Conservation (phyloP, 2,888 invertebrate species). For the Nipponacmea schrenckii region DNA sequence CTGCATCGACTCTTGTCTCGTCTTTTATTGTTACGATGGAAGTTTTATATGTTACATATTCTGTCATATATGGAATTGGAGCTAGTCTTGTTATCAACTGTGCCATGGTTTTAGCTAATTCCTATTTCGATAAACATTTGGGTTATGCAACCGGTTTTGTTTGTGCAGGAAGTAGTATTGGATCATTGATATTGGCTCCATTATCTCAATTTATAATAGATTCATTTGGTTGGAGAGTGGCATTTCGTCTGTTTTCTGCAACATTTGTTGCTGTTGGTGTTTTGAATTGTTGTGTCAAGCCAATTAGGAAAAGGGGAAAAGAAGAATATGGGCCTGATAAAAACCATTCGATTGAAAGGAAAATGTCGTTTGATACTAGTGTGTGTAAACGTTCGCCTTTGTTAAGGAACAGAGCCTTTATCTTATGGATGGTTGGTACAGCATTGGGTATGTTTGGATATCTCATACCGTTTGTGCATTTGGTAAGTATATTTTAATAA, state of each 20-base stretch:
- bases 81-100: slow-evolving; percentile 51
- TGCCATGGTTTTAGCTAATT: slow-evolving; percentile 49
- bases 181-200: slow-evolving; percentile 52
- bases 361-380: not conserved
- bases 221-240: slow-evolving; percentile 47
- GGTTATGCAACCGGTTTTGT: slow-evolving; percentile 54
- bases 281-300: slow-evolving; percentile 36
- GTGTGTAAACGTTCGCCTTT: slow-evolving; percentile 45
- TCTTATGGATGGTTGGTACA: slow-evolving; percentile 51
- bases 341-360: slow-evolving; percentile 26
- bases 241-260: slow-evolving; percentile 43
- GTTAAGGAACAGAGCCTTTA: slow-evolving; percentile 56
- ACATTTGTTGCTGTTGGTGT: slow-evolving; percentile 32
- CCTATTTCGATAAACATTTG: slow-evolving; percentile 55
- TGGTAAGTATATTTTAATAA: slow-evolving; percentile 43
- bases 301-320: slow-evolving; percentile 19
- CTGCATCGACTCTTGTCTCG: slow-evolving; percentile 42
- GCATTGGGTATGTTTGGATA: slow-evolving; percentile 58
- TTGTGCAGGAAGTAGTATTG: slow-evolving; percentile 54
- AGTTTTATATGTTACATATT: slow-evolving; percentile 49
- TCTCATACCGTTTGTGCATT: slow-evolving; percentile 56
- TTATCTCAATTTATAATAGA: slow-evolving; percentile 47
- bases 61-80: slow-evolving; percentile 55
- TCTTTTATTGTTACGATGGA: slow-evolving; percentile 46
- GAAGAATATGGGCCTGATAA: slow-evolving; percentile 25